Percentiles rank a stretch among this genome's conserved stretches.
phyloP scores from a whole-genome alignment of 2,888 invertebrate genomes.

The Cepaea hortensis region DNA sequence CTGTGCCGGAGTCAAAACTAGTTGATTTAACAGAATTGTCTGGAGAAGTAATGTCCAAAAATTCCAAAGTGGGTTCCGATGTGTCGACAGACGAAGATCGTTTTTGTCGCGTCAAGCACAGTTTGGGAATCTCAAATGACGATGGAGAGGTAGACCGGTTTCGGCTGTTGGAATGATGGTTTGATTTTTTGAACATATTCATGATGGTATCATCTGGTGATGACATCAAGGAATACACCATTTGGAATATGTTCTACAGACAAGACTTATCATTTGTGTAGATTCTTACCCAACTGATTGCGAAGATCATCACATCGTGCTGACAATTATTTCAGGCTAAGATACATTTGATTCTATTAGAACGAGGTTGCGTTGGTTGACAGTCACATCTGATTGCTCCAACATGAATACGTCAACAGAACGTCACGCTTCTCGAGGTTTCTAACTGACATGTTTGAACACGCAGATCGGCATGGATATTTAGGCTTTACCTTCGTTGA shows the following conservation, averaged over 20 bases:
- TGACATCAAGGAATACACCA: neutral
- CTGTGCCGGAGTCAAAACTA: constrained; percentile 69
- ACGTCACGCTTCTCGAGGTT: too few relatives aligned
- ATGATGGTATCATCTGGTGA: constrained; percentile 39
- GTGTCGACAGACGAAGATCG: constrained; percentile 56
- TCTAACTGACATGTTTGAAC: too few relatives aligned
- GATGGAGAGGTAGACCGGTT: constrained; percentile 57
- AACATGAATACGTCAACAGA: too few relatives aligned
- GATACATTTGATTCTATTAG: too few relatives aligned
- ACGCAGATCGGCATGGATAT: too few relatives aligned
- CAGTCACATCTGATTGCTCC: too few relatives aligned
- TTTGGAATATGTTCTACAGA: neutral
- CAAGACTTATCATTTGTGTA: too few relatives aligned
- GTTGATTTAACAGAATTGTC: constrained; percentile 64
- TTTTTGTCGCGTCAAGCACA: constrained; percentile 65
- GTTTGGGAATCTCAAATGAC: constrained; percentile 69
- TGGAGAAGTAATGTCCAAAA: constrained; percentile 61
- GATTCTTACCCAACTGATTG: too few relatives aligned
- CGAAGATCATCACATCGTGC: too few relatives aligned
- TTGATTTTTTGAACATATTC: constrained; percentile 66
- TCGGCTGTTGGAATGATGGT: constrained; percentile 39
- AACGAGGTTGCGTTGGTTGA: too few relatives aligned
- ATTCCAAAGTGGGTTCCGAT: constrained; percentile 26
- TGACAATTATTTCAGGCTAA: too few relatives aligned
- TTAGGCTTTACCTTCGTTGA: too few relatives aligned